Percentiles rank a stretch among this genome's conserved stretches.
Evolutionary conservation across 2,888 invertebrate genomes (phyloP).

Genomic region (Mesorhabditis sp.): DNA sequence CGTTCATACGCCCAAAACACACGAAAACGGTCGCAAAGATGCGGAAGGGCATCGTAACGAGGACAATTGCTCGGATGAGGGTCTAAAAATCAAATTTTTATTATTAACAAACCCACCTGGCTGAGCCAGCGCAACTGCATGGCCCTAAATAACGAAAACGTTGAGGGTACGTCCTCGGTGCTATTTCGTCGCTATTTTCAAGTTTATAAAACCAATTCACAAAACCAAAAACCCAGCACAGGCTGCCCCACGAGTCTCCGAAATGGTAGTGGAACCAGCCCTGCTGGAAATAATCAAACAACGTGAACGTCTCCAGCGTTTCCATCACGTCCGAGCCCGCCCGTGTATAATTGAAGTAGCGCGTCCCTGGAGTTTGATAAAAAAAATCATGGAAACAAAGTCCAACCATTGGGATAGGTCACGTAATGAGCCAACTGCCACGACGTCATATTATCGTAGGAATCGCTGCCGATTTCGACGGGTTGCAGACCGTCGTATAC

Average conservation of each 20-base stretch:
- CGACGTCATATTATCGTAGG: not conserved
- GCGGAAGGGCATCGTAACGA: not conserved
- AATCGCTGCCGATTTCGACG: not conserved
- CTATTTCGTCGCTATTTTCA: not conserved
- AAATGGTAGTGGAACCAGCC: not conserved
- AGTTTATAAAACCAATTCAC: not conserved
- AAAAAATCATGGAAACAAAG: not conserved
- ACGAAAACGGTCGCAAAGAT: not conserved
- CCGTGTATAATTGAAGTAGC: not conserved
- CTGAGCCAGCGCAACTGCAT: not conserved
- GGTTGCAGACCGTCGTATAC: not conserved
- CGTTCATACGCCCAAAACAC: not conserved
- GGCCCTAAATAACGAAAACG: not conserved
- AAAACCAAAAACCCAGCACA: not conserved
- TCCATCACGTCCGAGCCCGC: too few species aligned
- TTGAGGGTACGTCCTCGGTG: not conserved
- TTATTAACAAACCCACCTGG: not conserved
- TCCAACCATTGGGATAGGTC: not conserved
- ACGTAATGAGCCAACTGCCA: not conserved
- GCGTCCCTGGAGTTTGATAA: slow-evolving; percentile 1
- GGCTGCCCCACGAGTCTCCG: not conserved
- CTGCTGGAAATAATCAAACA: not conserved
- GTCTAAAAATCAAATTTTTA: not conserved
- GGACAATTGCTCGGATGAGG: not conserved
- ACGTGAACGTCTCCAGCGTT: too few species aligned